Evolutionary conservation across 2,888 invertebrate species (phyloP).

Genomic region (Nipponacmea schrenckii): DNA sequence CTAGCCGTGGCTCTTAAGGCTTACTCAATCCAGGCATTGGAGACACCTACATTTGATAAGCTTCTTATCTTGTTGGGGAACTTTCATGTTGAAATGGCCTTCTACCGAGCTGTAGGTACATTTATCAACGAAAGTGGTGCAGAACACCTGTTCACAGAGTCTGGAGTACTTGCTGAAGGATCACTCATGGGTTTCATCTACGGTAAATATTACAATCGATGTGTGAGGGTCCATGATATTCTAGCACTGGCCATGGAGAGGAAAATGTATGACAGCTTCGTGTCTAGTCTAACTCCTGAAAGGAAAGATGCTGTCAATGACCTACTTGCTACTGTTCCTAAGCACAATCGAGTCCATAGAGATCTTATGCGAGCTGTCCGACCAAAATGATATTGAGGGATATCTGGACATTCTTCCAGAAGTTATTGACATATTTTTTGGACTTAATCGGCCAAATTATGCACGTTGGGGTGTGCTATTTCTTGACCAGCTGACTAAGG

Average conservation of each 20-base stretch:
- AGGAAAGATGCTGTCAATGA: conserved; percentile 11
- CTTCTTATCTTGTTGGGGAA: conserved; percentile 26
- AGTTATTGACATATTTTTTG: conserved; percentile 19
- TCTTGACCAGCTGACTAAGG: conserved; percentile 20
- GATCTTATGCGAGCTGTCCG: conserved; percentile 17
- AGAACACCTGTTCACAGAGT: conserved; percentile 22
- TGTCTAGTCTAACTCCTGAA: conserved; percentile 3
- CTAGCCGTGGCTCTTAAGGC: conserved; percentile 28
- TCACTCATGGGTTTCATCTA: conserved; percentile 25
- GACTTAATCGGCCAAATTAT: conserved; percentile 28
- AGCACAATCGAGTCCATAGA: conserved; percentile 24
- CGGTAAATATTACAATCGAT: conserved; percentile 27
- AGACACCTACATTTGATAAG: conserved; percentile 22
- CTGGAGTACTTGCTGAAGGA: conserved; percentile 27
- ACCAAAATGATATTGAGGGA: conserved; percentile 18
- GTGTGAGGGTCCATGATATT: conserved; percentile 21
- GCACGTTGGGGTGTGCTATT: conserved; percentile 29
- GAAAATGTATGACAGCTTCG: conserved; percentile 13
- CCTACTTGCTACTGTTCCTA: background rate
- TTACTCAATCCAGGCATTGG: conserved; percentile 26
- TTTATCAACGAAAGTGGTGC: conserved; percentile 19
- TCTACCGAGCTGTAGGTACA: conserved; percentile 9
- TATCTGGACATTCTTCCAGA: conserved; percentile 18
- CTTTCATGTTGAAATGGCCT: conserved; percentile 27
- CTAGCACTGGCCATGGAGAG: conserved; percentile 15